Evolutionary conservation across 2,888 invertebrate genomes (phyloP), one percentile per base, ranked within the genome.

Genomic region (Trypoxylon attenuatum): DNA sequence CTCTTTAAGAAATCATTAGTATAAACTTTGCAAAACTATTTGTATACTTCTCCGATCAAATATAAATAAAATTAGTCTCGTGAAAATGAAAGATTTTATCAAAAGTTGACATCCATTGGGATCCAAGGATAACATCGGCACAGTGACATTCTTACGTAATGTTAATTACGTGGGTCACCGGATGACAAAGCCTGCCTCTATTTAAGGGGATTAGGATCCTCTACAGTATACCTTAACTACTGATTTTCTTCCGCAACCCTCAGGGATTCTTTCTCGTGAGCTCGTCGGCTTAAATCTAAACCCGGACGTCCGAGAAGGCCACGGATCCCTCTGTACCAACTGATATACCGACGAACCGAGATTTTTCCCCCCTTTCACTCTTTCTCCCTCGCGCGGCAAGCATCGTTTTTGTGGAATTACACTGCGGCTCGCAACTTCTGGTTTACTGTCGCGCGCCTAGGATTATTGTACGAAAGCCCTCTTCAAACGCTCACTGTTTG

Each of bases 241-340:
- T 39, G 51, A 58, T 51, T 52, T 58, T 43, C 23, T 43, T 18
- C 33, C 27, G 51, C 29, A 50, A 6, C 2, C 29, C 8, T 13
- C 33, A 15, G 6, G 57, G 53, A 56, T 53, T 61, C 52, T 38
- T 41, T 49, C 65, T 67, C 50, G 21, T 52, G 52, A 49, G 66
- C 67, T 25, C n/a, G n/a, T 10, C 54, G 51, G 67, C 54, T 67
- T 65, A 55, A 65, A 67, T 67, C 65, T 67, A 54, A 65, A 51
- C 65, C 54, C 54, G 39, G 33, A 50, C 62, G 21, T 49, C 22
- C 39, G 13, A 10, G 21, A 29, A n/a, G 8, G 29, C 43, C 45
- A 43, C 43, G 52, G 52, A 58, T 58, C 39, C 29, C 22, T 23
- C 10, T 19, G 23, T 25, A 27, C 6, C 43, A 13, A 22, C 1